Percentiles rank a stretch among this genome's conserved stretches.
These are phyloP conservation scores for Pygmarrhopalites habei DNA, from an alignment of 1,140 invertebrate genomes.

Conservation along the genomic window DNA sequence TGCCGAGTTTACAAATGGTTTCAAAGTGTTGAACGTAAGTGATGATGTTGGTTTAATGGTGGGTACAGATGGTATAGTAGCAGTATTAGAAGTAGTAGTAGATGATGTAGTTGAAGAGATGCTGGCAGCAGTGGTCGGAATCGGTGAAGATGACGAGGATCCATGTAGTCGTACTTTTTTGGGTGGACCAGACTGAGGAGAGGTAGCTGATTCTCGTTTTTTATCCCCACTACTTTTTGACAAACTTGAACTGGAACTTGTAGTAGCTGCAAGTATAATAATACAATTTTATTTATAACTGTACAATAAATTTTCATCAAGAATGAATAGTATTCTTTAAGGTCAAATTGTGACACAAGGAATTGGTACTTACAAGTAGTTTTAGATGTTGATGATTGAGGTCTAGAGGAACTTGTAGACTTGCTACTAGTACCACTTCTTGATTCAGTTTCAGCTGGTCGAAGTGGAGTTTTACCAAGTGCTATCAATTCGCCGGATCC, in stretches of 20 bases:
- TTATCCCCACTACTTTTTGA: neutral
- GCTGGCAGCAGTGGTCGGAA: neutral
- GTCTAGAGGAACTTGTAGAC: constrained; percentile 2
- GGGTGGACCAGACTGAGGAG: constrained; percentile 1
- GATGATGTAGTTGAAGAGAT: neutral
- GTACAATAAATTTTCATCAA: neutral
- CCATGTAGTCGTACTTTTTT: constrained; percentile 21
- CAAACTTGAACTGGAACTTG: neutral
- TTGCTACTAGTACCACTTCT: neutral
- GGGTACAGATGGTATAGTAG: neutral
- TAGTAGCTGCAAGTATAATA: neutral
- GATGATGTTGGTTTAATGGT: neutral
- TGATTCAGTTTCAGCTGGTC: constrained; percentile 6
- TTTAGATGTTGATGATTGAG: constrained; percentile 3
- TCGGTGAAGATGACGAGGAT: constrained; percentile 6
- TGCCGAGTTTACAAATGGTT: constrained; percentile 79
- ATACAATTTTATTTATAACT: neutral
- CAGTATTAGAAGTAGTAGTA: neutral
- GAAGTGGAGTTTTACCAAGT: constrained; percentile 26
- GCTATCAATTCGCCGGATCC: constrained; percentile 30
- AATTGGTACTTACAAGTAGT: neutral
- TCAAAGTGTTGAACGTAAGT: constrained; percentile 84
- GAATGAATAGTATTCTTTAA: neutral
- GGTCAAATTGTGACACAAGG: neutral
- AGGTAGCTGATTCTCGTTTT: neutral